Evolutionary conservation across 2,797 vertebrate genomes (phyloP).

Genomic region (Vipera ursinii): DNA sequence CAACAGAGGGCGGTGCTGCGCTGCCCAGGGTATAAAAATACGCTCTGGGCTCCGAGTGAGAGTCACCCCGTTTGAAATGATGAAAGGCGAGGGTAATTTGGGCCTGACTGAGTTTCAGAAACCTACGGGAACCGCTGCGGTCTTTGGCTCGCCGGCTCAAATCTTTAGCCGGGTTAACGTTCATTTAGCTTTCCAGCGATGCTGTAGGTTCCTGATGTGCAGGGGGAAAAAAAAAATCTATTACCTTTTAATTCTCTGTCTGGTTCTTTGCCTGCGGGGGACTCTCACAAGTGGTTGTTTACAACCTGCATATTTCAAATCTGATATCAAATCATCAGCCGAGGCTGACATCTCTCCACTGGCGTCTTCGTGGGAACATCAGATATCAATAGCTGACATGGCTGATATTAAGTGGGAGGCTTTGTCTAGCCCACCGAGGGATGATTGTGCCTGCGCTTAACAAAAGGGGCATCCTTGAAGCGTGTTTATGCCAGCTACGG

Average conservation of each 20-base stretch:
- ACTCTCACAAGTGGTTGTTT: neutral
- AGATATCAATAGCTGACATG: neutral
- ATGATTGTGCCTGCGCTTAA: neutral
- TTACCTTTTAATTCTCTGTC: neutral
- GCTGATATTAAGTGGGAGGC: neutral
- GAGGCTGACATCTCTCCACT: neutral
- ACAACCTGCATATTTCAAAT: neutral
- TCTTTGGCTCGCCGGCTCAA: neutral
- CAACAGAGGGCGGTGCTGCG: constrained; percentile 13
- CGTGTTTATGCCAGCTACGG: neutral
- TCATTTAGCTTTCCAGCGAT: neutral
- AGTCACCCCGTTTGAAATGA: neutral
- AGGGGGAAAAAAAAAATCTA: neutral
- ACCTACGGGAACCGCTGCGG: neutral
- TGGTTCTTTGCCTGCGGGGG: neutral
- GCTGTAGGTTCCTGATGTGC: neutral
- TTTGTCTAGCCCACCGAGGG: too few species aligned
- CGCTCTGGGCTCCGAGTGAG: neutral
- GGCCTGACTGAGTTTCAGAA: neutral
- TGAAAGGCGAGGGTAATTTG: constrained; percentile 6
- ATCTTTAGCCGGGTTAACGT: neutral
- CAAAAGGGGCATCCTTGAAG: neutral
- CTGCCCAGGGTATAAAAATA: neutral
- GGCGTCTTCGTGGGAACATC: neutral
- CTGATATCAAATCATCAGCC: neutral